phyloP scores from a whole-genome alignment of 2,888 invertebrate species.

The Eudemis profundana region DNA sequence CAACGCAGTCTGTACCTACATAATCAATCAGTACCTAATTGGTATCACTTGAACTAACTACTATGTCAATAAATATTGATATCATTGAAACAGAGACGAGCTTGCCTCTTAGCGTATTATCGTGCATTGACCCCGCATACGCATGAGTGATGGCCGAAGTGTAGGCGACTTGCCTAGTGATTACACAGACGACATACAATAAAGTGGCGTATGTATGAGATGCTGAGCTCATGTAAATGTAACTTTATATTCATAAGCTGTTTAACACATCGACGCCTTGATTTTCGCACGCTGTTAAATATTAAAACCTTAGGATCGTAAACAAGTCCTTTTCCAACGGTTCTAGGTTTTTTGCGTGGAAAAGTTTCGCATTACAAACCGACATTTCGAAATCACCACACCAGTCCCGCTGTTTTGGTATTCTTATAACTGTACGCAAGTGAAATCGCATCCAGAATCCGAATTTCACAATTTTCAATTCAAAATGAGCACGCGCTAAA shows the following conservation, averaged over 20 bases:
- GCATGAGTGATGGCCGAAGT: slow-evolving; percentile 49
- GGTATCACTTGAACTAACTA: slow-evolving; percentile 9
- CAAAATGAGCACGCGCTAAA: slow-evolving; percentile 65
- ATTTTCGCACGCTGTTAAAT: slow-evolving; percentile 73
- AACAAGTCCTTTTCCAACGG: slow-evolving; percentile 59
- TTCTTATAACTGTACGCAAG: slow-evolving; percentile 59
- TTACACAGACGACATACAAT: slow-evolving; percentile 25
- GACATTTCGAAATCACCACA: slow-evolving; percentile 62
- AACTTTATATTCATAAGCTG: slow-evolving; percentile 74
- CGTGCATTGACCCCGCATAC: slow-evolving; percentile 66
- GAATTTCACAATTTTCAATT: slow-evolving; percentile 65
- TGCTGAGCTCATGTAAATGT: slow-evolving; percentile 63
- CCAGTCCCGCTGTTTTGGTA: slow-evolving; percentile 56
- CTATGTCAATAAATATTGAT: slow-evolving; percentile 24
- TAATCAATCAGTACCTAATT: not conserved
- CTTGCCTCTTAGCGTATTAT: slow-evolving; percentile 56
- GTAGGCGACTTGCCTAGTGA: slow-evolving; percentile 29
- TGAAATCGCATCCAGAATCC: slow-evolving; percentile 66
- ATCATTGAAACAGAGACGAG: slow-evolving; percentile 26
- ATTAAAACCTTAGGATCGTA: slow-evolving; percentile 63
- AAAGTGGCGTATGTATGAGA: slow-evolving; percentile 59
- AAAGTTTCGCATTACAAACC: slow-evolving; percentile 62
- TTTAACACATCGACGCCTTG: slow-evolving; percentile 67
- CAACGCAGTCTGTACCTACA: too few relatives aligned
- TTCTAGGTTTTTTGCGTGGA: slow-evolving; percentile 62